These are phyloP conservation scores for Augiades crinisus DNA, from an alignment of 2,888 invertebrate genomes.

Conservation along the genomic window DNA sequence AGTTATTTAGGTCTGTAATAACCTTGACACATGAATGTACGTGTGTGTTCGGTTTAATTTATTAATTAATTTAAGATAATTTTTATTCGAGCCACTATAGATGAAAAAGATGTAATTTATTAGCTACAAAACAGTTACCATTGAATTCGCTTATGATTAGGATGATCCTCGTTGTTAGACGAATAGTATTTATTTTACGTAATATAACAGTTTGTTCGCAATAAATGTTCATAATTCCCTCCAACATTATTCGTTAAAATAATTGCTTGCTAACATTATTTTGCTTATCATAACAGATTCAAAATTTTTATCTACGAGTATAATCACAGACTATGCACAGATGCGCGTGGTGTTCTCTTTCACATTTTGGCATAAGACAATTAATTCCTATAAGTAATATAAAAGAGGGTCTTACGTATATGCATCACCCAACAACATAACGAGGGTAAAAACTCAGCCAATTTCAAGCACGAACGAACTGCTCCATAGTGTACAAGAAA, in stretches of 20 bases:
- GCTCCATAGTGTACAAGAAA: background rate
- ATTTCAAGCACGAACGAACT: background rate
- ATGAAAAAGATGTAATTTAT: too few species aligned
- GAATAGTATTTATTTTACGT: too few species aligned
- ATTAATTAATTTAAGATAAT: too few species aligned
- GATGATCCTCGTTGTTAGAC: too few species aligned
- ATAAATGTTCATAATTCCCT: background rate
- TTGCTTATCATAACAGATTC: background rate
- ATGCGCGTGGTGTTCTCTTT: background rate
- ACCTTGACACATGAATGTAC: too few species aligned
- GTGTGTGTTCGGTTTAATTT: too few species aligned
- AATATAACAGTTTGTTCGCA: background rate
- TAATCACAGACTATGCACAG: slow-evolving; percentile 9
- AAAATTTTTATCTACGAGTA: background rate
- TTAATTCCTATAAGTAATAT: background rate
- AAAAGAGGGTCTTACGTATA: background rate
- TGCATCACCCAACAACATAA: background rate
- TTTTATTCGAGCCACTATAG: too few species aligned
- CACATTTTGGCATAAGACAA: background rate
- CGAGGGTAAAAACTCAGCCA: background rate
- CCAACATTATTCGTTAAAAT: too few species aligned
- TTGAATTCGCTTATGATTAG: too few species aligned
- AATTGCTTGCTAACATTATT: background rate
- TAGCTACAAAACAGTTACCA: too few species aligned
- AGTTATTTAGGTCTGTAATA: background rate